Conservation (phyloP, 2,113 vertebrate genomes). For the Otis tarda region DNA sequence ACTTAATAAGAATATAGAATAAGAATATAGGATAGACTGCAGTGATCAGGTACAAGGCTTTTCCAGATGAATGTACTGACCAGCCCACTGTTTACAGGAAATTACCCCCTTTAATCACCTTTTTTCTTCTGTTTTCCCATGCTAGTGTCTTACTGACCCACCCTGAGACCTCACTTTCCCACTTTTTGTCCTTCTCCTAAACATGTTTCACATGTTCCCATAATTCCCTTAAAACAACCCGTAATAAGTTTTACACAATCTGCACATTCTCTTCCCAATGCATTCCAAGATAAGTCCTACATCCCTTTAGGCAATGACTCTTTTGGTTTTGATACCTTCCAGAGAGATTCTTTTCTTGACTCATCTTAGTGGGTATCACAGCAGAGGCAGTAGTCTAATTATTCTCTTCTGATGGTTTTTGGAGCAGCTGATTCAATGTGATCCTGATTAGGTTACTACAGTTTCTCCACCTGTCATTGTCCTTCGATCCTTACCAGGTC, state of each 20-base stretch:
- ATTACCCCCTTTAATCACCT: rapidly evolving
- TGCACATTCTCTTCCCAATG: neutral
- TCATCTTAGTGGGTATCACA: neutral
- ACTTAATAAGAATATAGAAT: neutral
- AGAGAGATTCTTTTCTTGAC: neutral
- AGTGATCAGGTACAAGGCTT: neutral
- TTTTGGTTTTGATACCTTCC: neutral
- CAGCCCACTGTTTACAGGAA: neutral
- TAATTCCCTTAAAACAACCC: neutral
- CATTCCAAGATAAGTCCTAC: neutral
- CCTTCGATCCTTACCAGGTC: neutral
- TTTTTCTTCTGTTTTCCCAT: neutral
- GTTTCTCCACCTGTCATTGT: neutral
- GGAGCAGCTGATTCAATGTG: neutral
- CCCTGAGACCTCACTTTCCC: neutral
- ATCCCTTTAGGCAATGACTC: neutral
- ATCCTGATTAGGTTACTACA: neutral
- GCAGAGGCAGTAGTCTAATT: neutral
- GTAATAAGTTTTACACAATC: neutral
- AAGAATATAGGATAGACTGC: neutral
- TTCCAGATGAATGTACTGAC: neutral
- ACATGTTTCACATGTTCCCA: neutral
- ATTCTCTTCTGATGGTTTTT: neutral
- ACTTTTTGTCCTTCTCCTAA: neutral
- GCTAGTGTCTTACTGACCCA: neutral